Evolutionary conservation across 2,888 invertebrate genomes (phyloP).

Genomic region (Epinotia brunnichana): DNA sequence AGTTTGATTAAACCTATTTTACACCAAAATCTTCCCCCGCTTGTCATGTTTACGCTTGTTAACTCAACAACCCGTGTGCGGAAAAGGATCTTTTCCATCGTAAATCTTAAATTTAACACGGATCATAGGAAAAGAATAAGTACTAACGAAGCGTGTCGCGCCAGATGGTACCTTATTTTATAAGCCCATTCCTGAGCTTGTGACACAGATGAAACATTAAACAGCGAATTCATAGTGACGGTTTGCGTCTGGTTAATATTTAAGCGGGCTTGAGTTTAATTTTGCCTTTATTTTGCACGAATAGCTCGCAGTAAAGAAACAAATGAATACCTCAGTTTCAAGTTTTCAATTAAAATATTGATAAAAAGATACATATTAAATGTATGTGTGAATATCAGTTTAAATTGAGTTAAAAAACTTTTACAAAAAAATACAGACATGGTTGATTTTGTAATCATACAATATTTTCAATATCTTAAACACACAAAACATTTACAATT

Average conservation of each 20-base stretch:
- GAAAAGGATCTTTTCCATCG: conserved; percentile 29
- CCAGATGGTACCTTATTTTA: conserved; percentile 65
- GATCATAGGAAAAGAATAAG: conserved; percentile 59
- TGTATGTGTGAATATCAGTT: no score
- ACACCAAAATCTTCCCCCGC: neutral
- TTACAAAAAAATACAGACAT: no score
- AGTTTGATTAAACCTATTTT: conserved; percentile 24
- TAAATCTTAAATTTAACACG: conserved; percentile 42
- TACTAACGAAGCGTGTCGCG: conserved; percentile 64
- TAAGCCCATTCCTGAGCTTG: conserved; percentile 57
- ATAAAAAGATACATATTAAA: neutral
- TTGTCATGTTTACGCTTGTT: conserved; percentile 16
- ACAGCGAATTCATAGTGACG: conserved; percentile 23
- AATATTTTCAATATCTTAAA: no score
- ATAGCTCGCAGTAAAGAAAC: neutral
- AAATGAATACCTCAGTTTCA: neutral
- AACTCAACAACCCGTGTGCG: conserved; percentile 25
- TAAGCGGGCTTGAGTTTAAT: conserved; percentile 7
- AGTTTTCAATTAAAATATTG: neutral
- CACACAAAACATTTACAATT: no score
- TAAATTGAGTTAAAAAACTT: no score
- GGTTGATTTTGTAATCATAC: no score
- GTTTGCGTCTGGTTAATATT: conserved; percentile 9
- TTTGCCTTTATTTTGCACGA: conserved; percentile 5
- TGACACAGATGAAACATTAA: conserved; percentile 50